Evolutionary conservation across 2,888 invertebrate species (phyloP).

Genomic region (Sylvicola cinctus): DNA sequence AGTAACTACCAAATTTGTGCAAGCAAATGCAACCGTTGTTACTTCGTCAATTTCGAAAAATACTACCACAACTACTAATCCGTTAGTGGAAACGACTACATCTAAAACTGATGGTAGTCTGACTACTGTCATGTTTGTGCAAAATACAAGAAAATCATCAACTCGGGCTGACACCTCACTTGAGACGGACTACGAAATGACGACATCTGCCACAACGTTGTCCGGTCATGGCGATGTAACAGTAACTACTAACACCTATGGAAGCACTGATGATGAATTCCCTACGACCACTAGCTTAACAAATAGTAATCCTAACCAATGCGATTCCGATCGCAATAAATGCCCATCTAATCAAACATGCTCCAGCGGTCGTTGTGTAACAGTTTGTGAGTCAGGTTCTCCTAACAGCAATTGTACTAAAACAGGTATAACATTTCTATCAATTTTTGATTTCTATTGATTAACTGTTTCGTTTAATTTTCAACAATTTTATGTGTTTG

Average conservation of each 20-base stretch:
- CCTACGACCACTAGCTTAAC: slow-evolving; percentile 9
- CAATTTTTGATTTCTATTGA: not conserved
- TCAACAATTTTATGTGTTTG: no score
- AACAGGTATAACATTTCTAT: slow-evolving; percentile 16
- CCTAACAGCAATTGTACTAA: slow-evolving; percentile 16
- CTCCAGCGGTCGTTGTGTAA: slow-evolving; percentile 30
- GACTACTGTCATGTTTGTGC: slow-evolving; percentile 11
- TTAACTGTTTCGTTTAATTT: no score
- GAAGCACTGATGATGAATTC: slow-evolving; percentile 5
- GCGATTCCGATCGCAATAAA: slow-evolving; percentile 21
- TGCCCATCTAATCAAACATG: slow-evolving; percentile 39
- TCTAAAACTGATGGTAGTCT: slow-evolving; percentile 2
- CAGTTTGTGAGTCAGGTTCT: slow-evolving; percentile 12
- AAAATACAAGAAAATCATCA: slow-evolving; percentile 14
- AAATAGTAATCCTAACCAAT: slow-evolving; percentile 5
- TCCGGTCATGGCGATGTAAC: slow-evolving; percentile 10
- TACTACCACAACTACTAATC: slow-evolving; percentile 6
- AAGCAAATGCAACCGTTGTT: not conserved
- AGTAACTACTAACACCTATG: slow-evolving; percentile 6
- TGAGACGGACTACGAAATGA: slow-evolving; percentile 15
- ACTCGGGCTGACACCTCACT: slow-evolving; percentile 22
- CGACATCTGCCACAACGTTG: slow-evolving; percentile 8
- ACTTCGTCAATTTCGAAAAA: slow-evolving; percentile 3
- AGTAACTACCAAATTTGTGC: slow-evolving; percentile 5
- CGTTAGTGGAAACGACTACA: slow-evolving; percentile 5